These are phyloP conservation scores for Gallinago jamesoni DNA, from an alignment of 2,113 vertebrate species.

Conservation along the genomic window DNA sequence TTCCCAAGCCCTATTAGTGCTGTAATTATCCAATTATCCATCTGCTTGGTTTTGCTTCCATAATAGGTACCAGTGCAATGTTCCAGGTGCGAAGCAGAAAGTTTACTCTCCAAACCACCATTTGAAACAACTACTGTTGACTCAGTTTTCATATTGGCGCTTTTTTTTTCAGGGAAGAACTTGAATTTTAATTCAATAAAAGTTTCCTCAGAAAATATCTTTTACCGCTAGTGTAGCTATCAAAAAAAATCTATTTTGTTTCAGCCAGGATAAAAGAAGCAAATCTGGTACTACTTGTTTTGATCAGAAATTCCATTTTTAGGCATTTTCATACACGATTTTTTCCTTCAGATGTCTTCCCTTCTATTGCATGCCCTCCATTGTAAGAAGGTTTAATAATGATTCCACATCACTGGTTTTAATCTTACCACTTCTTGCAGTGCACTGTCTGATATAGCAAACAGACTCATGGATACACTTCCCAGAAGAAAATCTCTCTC, in stretches of 20 bases:
- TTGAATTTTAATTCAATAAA: not conserved
- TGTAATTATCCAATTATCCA: not conserved
- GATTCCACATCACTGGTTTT: not conserved
- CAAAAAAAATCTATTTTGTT: not conserved
- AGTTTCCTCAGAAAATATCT: not conserved
- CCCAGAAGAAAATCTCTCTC: not conserved
- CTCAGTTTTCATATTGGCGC: not conserved
- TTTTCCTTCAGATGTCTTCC: not conserved
- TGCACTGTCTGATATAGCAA: not conserved
- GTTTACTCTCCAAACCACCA: not conserved
- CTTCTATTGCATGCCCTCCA: not conserved
- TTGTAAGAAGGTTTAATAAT: not conserved
- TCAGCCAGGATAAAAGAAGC: not conserved
- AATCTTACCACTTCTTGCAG: not conserved
- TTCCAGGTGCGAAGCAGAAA: not conserved
- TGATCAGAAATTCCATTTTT: not conserved
- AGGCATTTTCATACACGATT: not conserved
- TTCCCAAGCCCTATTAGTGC: not conserved
- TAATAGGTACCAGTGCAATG: not conserved
- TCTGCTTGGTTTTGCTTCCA: not conserved
- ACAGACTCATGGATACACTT: not conserved
- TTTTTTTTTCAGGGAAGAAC: not conserved
- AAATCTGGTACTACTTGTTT: not conserved
- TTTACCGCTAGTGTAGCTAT: not conserved
- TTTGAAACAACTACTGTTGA: not conserved